These are phyloP conservation scores for Cephalopholis sonnerati DNA, from an alignment of 2,113 vertebrate species.

Conservation along the genomic window DNA sequence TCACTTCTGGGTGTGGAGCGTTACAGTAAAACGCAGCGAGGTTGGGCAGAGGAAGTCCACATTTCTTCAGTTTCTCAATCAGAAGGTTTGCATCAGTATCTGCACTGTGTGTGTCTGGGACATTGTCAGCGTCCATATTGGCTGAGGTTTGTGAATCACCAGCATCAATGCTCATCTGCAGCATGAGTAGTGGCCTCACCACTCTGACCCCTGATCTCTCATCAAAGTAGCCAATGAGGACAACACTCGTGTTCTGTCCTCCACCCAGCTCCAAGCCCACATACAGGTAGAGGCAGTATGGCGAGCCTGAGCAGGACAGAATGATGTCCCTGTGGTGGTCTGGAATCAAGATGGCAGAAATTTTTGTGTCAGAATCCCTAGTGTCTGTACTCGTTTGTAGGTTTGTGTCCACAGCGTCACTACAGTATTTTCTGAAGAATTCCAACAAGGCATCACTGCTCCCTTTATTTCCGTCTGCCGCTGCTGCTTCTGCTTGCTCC, in stretches of 20 bases:
- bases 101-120: fast-evolving
- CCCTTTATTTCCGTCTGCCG: background rate
- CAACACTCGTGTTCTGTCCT: constrained; percentile 30
- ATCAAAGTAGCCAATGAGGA: constrained; percentile 81
- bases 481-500: background rate
- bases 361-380: too few relatives aligned
- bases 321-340: constrained; percentile 40
- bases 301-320: constrained; percentile 39
- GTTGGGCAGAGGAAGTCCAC: constrained; percentile 62
- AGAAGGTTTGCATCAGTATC: constrained; percentile 19
- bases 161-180: constrained; percentile 45
- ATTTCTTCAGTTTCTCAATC: constrained; percentile 47
- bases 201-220: constrained; percentile 31
- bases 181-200: constrained; percentile 67
- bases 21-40: constrained; percentile 72
- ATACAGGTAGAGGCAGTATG: constrained; percentile 81
- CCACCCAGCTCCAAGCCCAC: constrained; percentile 57
- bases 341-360: constrained; percentile 34
- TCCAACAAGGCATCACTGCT: background rate
- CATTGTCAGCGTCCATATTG: fast-evolving
- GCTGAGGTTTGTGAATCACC: background rate
- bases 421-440: constrained; percentile 60
- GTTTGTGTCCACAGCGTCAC: background rate
- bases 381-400: background rate
- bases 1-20: constrained; percentile 14